Evolutionary conservation across 2,113 vertebrate species (phyloP), one percentile per base, ranked within the genome.

Genomic region (Baryphthengus martii): DNA sequence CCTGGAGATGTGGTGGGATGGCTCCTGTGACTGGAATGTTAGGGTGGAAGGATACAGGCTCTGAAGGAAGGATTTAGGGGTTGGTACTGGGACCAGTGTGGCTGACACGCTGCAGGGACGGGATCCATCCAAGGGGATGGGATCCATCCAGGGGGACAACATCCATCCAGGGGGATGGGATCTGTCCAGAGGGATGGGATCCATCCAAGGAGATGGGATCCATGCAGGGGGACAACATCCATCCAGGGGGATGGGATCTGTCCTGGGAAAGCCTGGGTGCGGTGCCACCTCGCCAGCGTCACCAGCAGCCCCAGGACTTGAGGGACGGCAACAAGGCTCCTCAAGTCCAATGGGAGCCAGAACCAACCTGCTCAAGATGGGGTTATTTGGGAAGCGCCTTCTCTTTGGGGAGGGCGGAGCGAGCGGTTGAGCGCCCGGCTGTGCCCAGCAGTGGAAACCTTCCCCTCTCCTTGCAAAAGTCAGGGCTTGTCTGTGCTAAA

Each of bases 301-400:
- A 11, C 0, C 49, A 0, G 6, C 47, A 17, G 42, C 62, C 33
- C 9, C 13, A 0, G 4, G 25, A 1, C 5, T 0, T 4, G 24
- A 20, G 55, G 63, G 24, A 56, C 79, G 53, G 62, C 67, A 24
- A 52, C 0, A 7, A 76, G 12, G 45, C 25, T 90, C 35, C 58
- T 21, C 1, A 0, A 9, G 9, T 23, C 13, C 61, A 2, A 0
- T 2, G 7, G 2, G 33, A 40, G 42, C 35, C 1, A 0, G 2
- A 6, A 28, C 2, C 2, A 5, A 74, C 18, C 35, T 18, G 0
- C 45, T 39, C 13, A 7, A 50, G 39, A 16, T 6, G 35, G 4
- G 58, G 56, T 4, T 26, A 24, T n/a, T 23, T 44, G 65, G 91
- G 68, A 61, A 56, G 50, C 11, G 25, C n/a, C 80, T 66, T 42